Percentiles rank a stretch among this genome's conserved stretches.
phyloP scores from a whole-genome alignment of 2,888 invertebrate species.

The Agrochola macilenta region DNA sequence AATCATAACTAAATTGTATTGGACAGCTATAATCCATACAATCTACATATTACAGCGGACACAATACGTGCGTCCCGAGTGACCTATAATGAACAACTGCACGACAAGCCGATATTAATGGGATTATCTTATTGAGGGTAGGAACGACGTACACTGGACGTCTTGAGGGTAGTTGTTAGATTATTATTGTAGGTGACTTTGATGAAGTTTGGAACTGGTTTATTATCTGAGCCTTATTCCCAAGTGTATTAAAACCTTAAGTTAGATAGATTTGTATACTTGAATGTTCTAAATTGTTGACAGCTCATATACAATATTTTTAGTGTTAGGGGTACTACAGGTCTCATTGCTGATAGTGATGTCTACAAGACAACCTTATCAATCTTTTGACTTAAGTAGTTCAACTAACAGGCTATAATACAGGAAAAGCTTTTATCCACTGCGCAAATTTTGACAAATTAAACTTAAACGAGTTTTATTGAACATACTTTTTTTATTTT shows the following conservation, averaged over 20 bases:
- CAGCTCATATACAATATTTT: background rate
- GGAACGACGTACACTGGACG: background rate
- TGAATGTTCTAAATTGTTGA: background rate
- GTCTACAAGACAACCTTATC: background rate
- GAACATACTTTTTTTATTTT: no score
- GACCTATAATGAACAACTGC: slow-evolving; percentile 42
- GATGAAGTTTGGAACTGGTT: slow-evolving; percentile 20
- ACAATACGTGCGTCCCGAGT: slow-evolving; percentile 42
- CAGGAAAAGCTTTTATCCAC: no score
- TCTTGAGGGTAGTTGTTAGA: slow-evolving; percentile 5
- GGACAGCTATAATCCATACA: slow-evolving; percentile 23
- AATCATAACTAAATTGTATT: slow-evolving; percentile 38
- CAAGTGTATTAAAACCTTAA: slow-evolving; percentile 3
- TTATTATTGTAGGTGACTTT: slow-evolving; percentile 23
- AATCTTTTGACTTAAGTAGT: no score
- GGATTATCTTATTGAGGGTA: slow-evolving; percentile 48
- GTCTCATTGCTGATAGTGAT: background rate
- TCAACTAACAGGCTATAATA: no score
- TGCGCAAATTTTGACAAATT: no score
- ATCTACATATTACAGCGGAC: slow-evolving; percentile 47
- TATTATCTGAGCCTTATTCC: background rate
- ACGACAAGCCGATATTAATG: slow-evolving; percentile 42
- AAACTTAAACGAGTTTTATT: no score
- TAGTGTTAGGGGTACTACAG: background rate
- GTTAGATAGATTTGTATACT: background rate